Base-by-base conservation (phyloP, 1,140 invertebrate species). In the Dermatophagoides farinae region DNA sequence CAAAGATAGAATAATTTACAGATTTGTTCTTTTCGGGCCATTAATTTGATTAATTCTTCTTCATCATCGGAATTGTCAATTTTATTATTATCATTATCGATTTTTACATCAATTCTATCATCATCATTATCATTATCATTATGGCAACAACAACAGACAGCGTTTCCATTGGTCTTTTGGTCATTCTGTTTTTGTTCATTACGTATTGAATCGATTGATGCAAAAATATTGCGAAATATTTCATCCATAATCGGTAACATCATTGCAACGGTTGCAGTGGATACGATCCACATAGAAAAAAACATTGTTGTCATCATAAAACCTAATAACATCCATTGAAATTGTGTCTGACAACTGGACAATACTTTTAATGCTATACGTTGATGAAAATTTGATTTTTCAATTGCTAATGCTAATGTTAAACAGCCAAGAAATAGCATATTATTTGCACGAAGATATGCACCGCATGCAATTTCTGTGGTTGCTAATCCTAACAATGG, bases 231-330 rank as follows among this genome's bases (percentile, higher is more conserved):
- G 0, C 64, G 55, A 1, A 69, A 47, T 12, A 85, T 79, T 10
- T 83, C 83, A 49, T 84, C 78, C 11, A 84, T 79, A 62, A 87
- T 86, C 0, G 85, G 85, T 44, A 84, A 78, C 83, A 87, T 86
- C 82, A 87, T 85, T 6, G 85, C 84, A 0, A 82, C 83, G 11
- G 83, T 80, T 0, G 84, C 84, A 0, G 84, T 84, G 66, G 87
- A 86, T 0, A 81, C 83, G 22, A 87, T 83, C 84, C 85, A 87
- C 82, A 86, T 84, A 0, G 83, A 84, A 57, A 86, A 76, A 61
- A 85, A 80, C 75, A 82, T 83, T 0, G 83, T 85, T 0, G 84
- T 83, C 23, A 77, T 71, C 65, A 84, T 82, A 8, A 87, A 71
- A 1, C 84, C 84, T 61, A 82, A 77, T 66, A 85, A 80, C 51